phyloP scores from a whole-genome alignment of 2,888 invertebrate genomes.

The Himalopsyche tibetana region DNA sequence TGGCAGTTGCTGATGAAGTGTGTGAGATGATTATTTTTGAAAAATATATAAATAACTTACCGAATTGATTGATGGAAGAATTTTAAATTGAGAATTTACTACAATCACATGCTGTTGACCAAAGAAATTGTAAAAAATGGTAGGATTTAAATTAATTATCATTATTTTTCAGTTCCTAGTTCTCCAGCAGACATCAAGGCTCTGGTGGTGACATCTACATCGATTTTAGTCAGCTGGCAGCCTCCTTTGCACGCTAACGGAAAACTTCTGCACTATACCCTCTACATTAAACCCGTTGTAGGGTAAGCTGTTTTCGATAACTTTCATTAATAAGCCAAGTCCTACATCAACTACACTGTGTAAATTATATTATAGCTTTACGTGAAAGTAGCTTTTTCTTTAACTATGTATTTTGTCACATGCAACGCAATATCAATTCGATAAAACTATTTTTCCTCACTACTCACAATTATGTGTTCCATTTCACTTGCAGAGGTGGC shows the following conservation, averaged over 20 bases:
- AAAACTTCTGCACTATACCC: slow-evolving; percentile 86
- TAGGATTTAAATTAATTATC: not conserved
- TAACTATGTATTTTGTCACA: not conserved
- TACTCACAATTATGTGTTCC: not conserved
- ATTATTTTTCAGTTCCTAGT: slow-evolving; percentile 82
- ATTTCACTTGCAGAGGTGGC: slow-evolving; percentile 58
- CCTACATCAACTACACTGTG: not conserved
- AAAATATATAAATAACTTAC: no score
- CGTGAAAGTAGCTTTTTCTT: not conserved
- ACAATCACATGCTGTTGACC: no score
- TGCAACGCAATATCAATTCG: not conserved
- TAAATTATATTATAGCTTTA: no score
- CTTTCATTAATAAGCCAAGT: not conserved
- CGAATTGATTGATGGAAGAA: no score
- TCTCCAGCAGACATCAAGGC: slow-evolving; percentile 90
- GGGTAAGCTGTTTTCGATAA: slow-evolving; percentile 68
- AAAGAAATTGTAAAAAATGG: no score
- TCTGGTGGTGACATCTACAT: slow-evolving; percentile 85
- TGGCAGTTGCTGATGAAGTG: no score
- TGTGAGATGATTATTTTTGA: no score
- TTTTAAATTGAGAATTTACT: no score
- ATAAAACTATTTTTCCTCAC: not conserved
- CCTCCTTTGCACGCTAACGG: slow-evolving; percentile 89
- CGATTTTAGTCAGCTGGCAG: slow-evolving; percentile 90
- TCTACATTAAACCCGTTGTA: slow-evolving; percentile 80